Base-by-base conservation (phyloP, 2,888 invertebrate genomes). In the Hedya salicella region DNA sequence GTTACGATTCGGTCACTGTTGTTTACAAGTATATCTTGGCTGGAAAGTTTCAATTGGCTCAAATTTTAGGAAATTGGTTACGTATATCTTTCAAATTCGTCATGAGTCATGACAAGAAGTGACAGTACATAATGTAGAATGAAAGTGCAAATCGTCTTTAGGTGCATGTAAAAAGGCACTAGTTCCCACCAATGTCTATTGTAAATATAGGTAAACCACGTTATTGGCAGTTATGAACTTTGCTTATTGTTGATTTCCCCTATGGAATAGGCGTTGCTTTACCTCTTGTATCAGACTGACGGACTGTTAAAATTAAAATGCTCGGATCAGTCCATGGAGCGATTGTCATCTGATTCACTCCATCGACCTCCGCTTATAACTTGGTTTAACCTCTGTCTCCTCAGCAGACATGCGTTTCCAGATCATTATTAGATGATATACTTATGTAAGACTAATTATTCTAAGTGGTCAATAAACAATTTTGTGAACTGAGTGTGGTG, bases 401-500 rank as follows among this genome's bases (percentile, higher is more conserved):
- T 64, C 52, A 62, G 48, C 64, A 68, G 36, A 69, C 76, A 75
- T 72, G 75, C 68, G 68, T 72, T 65, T 69, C 69, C 78, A 78
- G 75, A 74, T 62, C 69, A 74, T 68, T 68, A 67, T 54, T 73
- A 79, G 76, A 77, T 82, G 78, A 81, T 78, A 70, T 71, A 62
- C 78, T 81, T 85, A 83, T 84, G 85, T 74, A 69, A 71, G 0
- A 73, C 57, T 62, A 39, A 57, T 73, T 75, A 59, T 39, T 73
- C 70, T 75, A 64, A 72, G 71, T 73, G 74, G 71, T 73, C 74
- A 78, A 82, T 79, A 78, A 46, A 48, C 46, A 59, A 42, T 66
- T 83, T 79, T 83, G 76, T 81, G 74, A 75, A 78, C 75, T 82
- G 79, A 79, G 83, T 81, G 75, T 79, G 75, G 78, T 71, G 78